These are phyloP conservation scores for Cyclargus thomasi DNA, from an alignment of 1,140 invertebrate species.

Conservation along the genomic window DNA sequence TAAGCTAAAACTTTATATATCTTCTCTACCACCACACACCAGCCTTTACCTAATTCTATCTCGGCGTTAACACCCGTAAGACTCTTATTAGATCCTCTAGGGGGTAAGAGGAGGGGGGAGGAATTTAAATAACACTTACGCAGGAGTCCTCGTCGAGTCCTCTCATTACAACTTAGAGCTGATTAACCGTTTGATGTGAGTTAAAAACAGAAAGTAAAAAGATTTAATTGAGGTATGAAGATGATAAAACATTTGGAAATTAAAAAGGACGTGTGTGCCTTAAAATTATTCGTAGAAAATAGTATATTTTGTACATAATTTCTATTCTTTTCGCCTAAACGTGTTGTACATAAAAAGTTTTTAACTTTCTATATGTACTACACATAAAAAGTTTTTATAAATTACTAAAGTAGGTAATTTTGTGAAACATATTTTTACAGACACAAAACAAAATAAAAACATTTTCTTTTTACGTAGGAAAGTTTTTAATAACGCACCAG, in stretches of 20 bases:
- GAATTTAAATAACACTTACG: conserved; percentile 18
- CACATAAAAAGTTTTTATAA: too few species aligned
- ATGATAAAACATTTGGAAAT: not conserved
- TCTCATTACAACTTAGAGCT: not conserved
- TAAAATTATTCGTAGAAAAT: too few species aligned
- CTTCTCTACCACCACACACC: not conserved
- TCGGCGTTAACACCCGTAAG: conserved; percentile 1
- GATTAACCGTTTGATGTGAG: not conserved
- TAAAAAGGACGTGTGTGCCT: too few species aligned
- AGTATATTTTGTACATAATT: too few species aligned
- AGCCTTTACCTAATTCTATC: not conserved
- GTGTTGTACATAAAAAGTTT: too few species aligned
- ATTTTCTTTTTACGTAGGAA: too few species aligned
- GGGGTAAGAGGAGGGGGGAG: not conserved
- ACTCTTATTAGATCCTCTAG: conserved; percentile 17
- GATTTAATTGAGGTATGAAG: not conserved
- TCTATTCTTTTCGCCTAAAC: too few species aligned
- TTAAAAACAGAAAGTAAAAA: not conserved
- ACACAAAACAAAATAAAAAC: too few species aligned
- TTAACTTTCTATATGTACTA: too few species aligned
- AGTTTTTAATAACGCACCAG: too few species aligned
- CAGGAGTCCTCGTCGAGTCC: not conserved
- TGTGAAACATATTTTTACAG: too few species aligned
- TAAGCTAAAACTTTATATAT: not conserved
- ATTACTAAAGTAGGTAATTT: too few species aligned